Evolutionary conservation across 2,888 invertebrate species (phyloP), one percentile per base, ranked within the genome.

Genomic region (Globia sparganii): DNA sequence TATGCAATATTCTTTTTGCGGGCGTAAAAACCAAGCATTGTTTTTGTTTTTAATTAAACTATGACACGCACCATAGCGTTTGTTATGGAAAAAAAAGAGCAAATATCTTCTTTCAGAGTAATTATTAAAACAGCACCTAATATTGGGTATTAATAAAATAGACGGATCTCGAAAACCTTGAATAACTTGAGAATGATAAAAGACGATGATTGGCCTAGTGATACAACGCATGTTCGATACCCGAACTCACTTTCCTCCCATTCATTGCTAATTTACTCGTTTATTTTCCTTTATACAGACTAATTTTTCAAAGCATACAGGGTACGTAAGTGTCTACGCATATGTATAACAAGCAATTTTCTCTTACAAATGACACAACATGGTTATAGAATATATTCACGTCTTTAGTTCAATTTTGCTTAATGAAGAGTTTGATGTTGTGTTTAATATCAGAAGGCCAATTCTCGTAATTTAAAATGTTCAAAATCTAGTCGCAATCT

Each of bases 251-350:
- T 49, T 58, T 18, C 2, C 3, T 59, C 53, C 31, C 62, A 67
- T 70, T 66, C 15, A 70, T 62, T 58, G 61, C 25, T 61, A 72
- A 69, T 78, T 74, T 74, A 28, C 28, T 49, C 18, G 28, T 74
- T 34, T 40, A 37, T 58, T 70, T 70, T 31, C 53, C 28, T 46
- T 18, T 49, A 49, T 25, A 18, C 25, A 58, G 2, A 43, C 46
- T 0, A 49, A 18, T 53, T 67, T 46, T 31, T 28, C 25, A 31
- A n/a, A 53, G 3, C n/a, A 18, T 9, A 40, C 11, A 43, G 13
- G n/a, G 56, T 31, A n/a, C 28, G 28, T 53, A 28, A 18, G 25
- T 43, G 9, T 13, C 11, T 37, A 25, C 11, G 21, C 28, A 46
- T n/a, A 75, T 49, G 37, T 31, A 15, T 37, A 25, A 13, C 18